phyloP scores from a whole-genome alignment of 2,797 vertebrate species.

The Sciaenops ocellatus region DNA sequence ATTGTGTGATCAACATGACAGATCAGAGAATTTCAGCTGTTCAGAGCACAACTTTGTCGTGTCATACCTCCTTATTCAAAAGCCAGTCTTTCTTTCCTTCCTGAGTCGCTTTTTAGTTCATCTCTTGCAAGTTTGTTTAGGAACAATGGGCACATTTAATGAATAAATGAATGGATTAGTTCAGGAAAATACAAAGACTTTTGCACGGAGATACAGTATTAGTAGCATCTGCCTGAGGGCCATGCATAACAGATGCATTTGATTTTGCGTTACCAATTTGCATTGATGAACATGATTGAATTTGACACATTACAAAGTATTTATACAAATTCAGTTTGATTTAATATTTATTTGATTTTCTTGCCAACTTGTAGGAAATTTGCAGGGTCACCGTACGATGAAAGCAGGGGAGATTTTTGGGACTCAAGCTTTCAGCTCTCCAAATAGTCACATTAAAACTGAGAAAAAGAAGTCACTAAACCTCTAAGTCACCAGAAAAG shows the following conservation, averaged over 20 bases:
- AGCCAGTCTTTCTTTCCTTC: slow-evolving; percentile 17
- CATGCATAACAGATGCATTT: slow-evolving; percentile 8
- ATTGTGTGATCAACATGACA: slow-evolving; percentile 64
- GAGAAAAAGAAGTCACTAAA: neutral
- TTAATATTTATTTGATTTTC: neutral
- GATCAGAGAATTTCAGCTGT: slow-evolving; percentile 55
- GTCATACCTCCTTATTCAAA: slow-evolving; percentile 49
- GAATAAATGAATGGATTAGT: slow-evolving; percentile 55
- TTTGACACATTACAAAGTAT: neutral
- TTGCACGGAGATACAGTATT: slow-evolving; percentile 1
- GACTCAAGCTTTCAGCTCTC: neutral
- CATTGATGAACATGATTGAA: neutral
- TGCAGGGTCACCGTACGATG: neutral
- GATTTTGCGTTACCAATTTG: neutral
- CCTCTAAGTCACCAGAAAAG: neutral
- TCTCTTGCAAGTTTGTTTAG: slow-evolving; percentile 31
- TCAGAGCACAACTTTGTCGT: slow-evolving; percentile 35
- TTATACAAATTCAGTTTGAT: neutral
- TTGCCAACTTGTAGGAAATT: neutral
- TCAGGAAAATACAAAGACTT: slow-evolving; percentile 22
- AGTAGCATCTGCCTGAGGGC: slow-evolving; percentile 5
- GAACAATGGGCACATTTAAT: slow-evolving; percentile 39
- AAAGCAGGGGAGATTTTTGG: neutral
- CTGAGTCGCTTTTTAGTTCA: slow-evolving; percentile 22
- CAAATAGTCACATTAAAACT: neutral